Percentiles rank a stretch among this genome's conserved stretches.
Conservation (phyloP, 2,888 invertebrate genomes). For the Venustoraphidia nigricollis region DNA sequence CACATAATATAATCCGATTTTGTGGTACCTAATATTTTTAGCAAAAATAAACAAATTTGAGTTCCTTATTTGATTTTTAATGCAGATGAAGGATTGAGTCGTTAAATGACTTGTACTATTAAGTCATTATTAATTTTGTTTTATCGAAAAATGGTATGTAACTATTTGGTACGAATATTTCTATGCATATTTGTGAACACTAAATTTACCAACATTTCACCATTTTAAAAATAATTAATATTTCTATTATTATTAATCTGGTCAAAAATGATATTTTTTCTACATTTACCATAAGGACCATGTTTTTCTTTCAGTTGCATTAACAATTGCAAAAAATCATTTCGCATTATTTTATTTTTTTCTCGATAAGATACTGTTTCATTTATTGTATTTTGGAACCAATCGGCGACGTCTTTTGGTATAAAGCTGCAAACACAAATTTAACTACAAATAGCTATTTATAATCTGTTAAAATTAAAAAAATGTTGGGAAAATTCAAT, state of each 20-base stretch:
- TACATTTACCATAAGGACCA: constrained; percentile 7
- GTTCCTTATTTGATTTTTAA: too few relatives aligned
- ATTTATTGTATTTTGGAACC: constrained; percentile 20
- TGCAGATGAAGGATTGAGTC: too few relatives aligned
- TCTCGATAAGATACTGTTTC: constrained; percentile 23
- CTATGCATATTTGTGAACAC: neutral
- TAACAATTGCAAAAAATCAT: constrained; percentile 28
- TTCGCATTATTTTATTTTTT: constrained; percentile 22
- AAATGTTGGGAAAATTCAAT: neutral
- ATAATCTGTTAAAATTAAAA: neutral
- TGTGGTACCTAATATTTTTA: too few relatives aligned
- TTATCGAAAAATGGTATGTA: neutral
- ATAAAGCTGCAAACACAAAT: constrained; percentile 11
- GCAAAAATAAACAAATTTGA: too few relatives aligned
- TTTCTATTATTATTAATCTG: neutral
- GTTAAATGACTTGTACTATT: too few relatives aligned
- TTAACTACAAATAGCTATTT: neutral
- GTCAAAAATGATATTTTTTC: neutral
- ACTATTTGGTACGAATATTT: neutral
- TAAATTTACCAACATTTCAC: too few relatives aligned
- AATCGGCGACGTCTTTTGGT: constrained; percentile 16
- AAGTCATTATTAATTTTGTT: too few relatives aligned
- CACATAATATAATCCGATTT: too few relatives aligned
- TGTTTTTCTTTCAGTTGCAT: constrained; percentile 18
- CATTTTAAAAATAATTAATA: too few relatives aligned